Base-by-base conservation (phyloP, 2,113 vertebrate species). In the Tragelaphus scriptus region DNA sequence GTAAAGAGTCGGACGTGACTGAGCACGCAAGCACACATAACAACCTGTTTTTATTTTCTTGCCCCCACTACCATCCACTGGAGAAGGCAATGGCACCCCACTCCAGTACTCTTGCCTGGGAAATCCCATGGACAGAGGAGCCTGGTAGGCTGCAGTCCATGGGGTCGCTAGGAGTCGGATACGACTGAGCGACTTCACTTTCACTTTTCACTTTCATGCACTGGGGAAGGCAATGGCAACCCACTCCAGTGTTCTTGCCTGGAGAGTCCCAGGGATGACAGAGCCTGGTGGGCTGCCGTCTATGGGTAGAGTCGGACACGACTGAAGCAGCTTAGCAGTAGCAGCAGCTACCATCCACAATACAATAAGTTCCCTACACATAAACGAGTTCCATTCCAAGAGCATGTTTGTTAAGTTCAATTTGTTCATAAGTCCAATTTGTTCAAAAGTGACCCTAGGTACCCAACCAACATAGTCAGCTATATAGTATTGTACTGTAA, bases 151-250 rank as follows among this genome's bases (percentile, higher is more conserved):
- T 65, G 15, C 14, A n/a, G 15, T 65, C 15, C 15, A 9, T n/a
- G 63, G 63, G 30, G 63, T n/a, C 30, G 0, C 3, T 0, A 65
- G 7, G 7, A 65, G 63, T n/a, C 1, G 3, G 30, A 65, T 15
- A 65, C 7, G 2, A 17, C 30, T 65, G 63, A 65, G 15, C 0
- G 0, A 65, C 15, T 65, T 65, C 63, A 16, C 63, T 65, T 65
- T 65, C 30, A 65, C 30, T 65, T 65, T 65, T 8, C 61, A 65
- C 30, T 65, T 32, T 32, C 30, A 65, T 32, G 63, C 30, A 65
- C 17, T 65, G 30, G 63, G 17, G 63, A 65, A 65, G 63, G 63
- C 32, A 65, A 65, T 16, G 63, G 63, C 30, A 65, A 65, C 30
- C 30, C 63, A 17, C 30, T 65, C 63, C 63, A 65, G 1, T 32